Evolutionary conservation across 2,888 invertebrate genomes (phyloP).

Genomic region (Drosophila anceps): DNA sequence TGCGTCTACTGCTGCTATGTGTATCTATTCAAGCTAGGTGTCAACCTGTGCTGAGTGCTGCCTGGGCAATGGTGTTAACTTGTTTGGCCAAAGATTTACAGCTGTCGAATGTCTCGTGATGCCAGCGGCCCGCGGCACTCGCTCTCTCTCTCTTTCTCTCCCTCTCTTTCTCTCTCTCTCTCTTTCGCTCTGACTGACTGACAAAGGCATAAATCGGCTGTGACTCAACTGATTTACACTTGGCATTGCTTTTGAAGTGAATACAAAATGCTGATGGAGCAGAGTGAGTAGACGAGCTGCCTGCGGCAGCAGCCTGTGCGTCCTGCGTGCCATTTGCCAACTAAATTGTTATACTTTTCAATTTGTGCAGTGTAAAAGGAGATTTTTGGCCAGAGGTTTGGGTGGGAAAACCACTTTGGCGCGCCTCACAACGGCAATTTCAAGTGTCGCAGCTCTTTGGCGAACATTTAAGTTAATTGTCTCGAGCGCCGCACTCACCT

Average conservation of each 20-base stretch:
- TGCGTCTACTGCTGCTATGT: not conserved
- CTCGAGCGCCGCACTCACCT: constrained; percentile 32
- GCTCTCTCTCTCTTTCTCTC: not conserved
- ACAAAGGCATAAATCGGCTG: constrained; percentile 75
- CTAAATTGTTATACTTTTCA: constrained; percentile 70
- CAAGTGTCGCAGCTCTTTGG: constrained; percentile 60
- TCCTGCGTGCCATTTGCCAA: constrained; percentile 29
- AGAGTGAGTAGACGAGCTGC: constrained; percentile 11
- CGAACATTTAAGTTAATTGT: constrained; percentile 78
- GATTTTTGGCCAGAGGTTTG: constrained; percentile 15
- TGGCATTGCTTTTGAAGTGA: constrained; percentile 48
- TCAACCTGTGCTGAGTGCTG: constrained; percentile 14
- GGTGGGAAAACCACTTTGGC: constrained; percentile 67
- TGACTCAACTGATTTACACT: constrained; percentile 69
- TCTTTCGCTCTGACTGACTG: constrained; percentile 10
- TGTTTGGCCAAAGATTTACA: constrained; percentile 73
- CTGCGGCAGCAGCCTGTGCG: constrained; percentile 19
- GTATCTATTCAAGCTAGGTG: constrained; percentile 23
- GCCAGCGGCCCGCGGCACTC: not conserved
- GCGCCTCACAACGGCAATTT: constrained; percentile 48
- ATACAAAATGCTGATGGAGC: constrained; percentile 10
- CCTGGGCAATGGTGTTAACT: constrained; percentile 64
- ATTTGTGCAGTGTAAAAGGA: constrained; percentile 59
- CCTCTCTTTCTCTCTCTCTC: not conserved
- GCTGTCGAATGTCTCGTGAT: constrained; percentile 52